These are phyloP conservation scores for Eretmocerus hayati DNA, from an alignment of 2,888 invertebrate genomes.

Conservation along the genomic window DNA sequence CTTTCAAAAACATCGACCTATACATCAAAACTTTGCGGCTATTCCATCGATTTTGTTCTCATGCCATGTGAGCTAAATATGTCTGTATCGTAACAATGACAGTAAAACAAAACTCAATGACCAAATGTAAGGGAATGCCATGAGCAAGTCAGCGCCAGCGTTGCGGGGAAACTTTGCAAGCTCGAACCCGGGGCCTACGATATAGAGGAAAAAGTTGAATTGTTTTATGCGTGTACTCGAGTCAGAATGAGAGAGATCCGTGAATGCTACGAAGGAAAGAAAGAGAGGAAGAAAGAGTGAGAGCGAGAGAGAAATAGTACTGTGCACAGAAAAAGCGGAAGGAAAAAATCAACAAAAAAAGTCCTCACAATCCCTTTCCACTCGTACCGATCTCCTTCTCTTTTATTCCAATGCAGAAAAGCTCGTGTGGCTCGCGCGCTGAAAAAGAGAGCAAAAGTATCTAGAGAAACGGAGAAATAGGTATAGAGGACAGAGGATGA, in stretches of 20 bases:
- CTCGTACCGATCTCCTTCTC: neutral
- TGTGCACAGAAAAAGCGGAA: neutral
- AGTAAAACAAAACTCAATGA: conserved; percentile 10
- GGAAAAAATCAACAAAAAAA: conserved; percentile 2
- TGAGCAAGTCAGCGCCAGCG: conserved; percentile 16
- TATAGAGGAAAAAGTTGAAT: conserved; percentile 7
- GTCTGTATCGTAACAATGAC: too few species aligned
- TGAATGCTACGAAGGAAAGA: neutral
- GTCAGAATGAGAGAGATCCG: neutral
- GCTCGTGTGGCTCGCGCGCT: neutral
- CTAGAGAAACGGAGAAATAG: neutral
- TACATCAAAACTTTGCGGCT: too few species aligned
- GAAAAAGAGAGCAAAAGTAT: neutral
- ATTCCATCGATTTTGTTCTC: too few species aligned
- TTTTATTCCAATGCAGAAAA: neutral
- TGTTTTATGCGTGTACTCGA: conserved; percentile 13
- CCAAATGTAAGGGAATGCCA: neutral
- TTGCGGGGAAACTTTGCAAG: conserved; percentile 25
- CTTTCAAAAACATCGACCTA: too few species aligned
- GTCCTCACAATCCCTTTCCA: neutral
- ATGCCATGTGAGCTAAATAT: too few species aligned
- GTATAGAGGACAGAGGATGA: neutral
- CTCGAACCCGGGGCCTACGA: neutral
- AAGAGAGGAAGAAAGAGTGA: neutral
- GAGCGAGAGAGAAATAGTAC: neutral